These are phyloP conservation scores for Tamandua tetradactyla DNA, from an alignment of 2,797 vertebrate species.

Conservation along the genomic window DNA sequence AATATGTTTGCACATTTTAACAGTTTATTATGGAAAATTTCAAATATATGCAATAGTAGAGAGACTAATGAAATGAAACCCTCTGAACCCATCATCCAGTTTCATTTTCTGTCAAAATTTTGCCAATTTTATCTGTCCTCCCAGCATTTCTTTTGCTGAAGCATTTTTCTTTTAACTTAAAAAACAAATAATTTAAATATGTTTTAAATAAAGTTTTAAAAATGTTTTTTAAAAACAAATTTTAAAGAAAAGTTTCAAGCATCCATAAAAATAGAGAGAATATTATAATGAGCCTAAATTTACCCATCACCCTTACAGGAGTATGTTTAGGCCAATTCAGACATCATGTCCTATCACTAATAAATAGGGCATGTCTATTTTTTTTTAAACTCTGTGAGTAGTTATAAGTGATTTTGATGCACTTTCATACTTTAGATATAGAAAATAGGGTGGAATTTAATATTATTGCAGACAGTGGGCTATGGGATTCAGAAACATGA, in stretches of 20 bases:
- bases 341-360: background rate
- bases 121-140: background rate
- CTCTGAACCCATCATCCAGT: background rate
- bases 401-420: conserved; percentile 27
- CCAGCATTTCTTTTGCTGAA: background rate
- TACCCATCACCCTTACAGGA: background rate
- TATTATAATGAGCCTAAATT: background rate
- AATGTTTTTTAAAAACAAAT: background rate
- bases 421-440: background rate
- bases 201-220: no score
- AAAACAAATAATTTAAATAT: no score
- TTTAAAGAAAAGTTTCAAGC: conserved; percentile 35
- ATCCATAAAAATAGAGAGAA: background rate
- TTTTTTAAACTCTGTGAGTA: background rate
- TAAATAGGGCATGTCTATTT: conserved; percentile 10
- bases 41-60: background rate
- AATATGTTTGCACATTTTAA: background rate
- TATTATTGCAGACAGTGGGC: background rate
- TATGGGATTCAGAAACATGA: background rate
- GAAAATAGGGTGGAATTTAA: background rate
- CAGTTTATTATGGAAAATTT: background rate
- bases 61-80: background rate
- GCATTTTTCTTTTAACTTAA: background rate
- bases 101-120: conserved; percentile 3
- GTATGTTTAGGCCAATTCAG: background rate